phyloP scores from a whole-genome alignment of 2,113 vertebrate genomes.

The Eulemur rufifrons region DNA sequence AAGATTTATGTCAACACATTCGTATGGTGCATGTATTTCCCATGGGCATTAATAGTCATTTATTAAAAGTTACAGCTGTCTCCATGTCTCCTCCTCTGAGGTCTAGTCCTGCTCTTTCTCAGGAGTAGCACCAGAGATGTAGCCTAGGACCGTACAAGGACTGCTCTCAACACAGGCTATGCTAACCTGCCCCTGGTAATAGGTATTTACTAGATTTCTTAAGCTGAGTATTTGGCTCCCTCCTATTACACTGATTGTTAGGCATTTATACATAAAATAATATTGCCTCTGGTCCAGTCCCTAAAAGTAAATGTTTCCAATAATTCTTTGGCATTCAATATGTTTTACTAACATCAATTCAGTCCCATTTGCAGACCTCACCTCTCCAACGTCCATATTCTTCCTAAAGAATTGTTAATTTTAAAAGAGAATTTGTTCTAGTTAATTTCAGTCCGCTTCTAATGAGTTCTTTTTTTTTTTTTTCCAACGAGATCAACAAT shows the following conservation, averaged over 20 bases:
- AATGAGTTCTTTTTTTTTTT: background rate
- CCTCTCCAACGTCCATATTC: background rate
- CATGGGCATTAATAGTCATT: background rate
- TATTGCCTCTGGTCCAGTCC: background rate
- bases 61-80: background rate
- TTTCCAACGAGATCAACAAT: background rate
- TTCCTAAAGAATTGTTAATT: slow-evolving; percentile 31
- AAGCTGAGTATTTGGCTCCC: background rate
- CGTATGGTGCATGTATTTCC: background rate
- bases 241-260: background rate
- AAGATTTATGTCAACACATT: background rate
- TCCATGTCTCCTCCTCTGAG: background rate
- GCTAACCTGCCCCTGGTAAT: background rate
- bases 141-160: background rate
- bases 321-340: background rate
- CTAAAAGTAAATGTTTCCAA: background rate
- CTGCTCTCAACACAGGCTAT: background rate
- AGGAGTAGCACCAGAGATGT: background rate
- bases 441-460: background rate
- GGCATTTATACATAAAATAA: background rate
- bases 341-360: background rate
- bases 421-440: slow-evolving; percentile 37
- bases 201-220: background rate
- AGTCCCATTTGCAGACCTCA: background rate
- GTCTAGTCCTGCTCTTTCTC: background rate